These are phyloP conservation scores for Eupelmus urozonus DNA, from an alignment of 2,888 invertebrate species.

Conservation along the genomic window DNA sequence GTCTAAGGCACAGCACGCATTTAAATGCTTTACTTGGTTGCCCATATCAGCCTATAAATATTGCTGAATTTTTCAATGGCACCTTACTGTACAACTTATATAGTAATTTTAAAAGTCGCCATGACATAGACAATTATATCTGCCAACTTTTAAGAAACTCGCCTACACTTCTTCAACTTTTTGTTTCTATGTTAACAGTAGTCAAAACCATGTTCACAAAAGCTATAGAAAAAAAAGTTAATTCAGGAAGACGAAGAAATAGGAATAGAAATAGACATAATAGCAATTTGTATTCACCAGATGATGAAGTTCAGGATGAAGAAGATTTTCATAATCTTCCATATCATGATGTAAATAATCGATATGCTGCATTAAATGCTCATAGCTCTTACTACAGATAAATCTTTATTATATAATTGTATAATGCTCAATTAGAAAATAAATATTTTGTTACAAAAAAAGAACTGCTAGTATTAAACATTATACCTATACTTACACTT, in stretches of 20 bases:
- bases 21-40: conserved; percentile 83
- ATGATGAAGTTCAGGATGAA: conserved; percentile 49
- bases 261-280: conserved; percentile 65
- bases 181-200: conserved; percentile 65
- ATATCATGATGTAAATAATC: conserved; percentile 64
- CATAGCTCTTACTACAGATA: background rate
- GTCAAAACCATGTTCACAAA: conserved; percentile 61
- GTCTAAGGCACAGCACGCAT: conserved; percentile 80
- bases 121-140: conserved; percentile 80
- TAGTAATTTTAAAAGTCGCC: conserved; percentile 80
- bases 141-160: conserved; percentile 70
- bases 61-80: conserved; percentile 85
- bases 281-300: conserved; percentile 54
- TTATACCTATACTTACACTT: too few species aligned
- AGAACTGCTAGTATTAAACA: background rate
- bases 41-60: conserved; percentile 80
- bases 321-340: conserved; percentile 20
- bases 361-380: conserved; percentile 57
- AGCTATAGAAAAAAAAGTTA: conserved; percentile 48
- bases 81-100: conserved; percentile 87
- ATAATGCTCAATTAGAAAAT: background rate
- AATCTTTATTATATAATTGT: background rate
- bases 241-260: conserved; percentile 61
- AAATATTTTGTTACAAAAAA: conserved; percentile 1
- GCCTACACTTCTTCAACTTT: conserved; percentile 71